phyloP scores from a whole-genome alignment of 2,113 vertebrate genomes.

The Cinclus mexicanus region DNA sequence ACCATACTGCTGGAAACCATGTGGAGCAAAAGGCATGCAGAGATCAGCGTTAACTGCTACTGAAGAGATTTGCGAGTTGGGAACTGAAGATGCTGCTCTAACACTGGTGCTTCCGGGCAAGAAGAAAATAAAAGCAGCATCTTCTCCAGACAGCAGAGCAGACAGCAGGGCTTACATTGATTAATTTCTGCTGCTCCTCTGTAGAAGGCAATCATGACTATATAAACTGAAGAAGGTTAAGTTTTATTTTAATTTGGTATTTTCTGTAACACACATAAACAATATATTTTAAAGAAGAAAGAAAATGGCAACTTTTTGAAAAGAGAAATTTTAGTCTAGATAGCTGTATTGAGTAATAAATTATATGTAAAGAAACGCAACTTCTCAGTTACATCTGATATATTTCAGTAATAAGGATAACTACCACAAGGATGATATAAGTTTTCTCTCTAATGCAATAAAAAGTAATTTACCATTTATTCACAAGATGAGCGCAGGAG shows the following conservation, averaged over 20 bases:
- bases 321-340: not conserved
- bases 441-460: not conserved
- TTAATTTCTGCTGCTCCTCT: not conserved
- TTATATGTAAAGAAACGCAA: not conserved
- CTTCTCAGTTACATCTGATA: not conserved
- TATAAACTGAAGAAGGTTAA: not conserved
- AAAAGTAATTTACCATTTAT: not conserved
- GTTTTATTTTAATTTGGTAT: not conserved
- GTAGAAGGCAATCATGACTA: not conserved
- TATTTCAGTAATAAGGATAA: not conserved
- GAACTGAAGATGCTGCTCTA: not conserved
- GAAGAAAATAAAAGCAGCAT: not conserved
- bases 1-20: not conserved
- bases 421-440: not conserved
- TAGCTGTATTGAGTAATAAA: not conserved
- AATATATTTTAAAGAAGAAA: not conserved
- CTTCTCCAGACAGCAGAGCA: not conserved
- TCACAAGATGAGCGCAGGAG: not conserved
- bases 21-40: not conserved
- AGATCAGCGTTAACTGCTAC: not conserved
- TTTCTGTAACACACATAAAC: not conserved
- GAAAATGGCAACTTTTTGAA: not conserved
- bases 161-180: accelerated
- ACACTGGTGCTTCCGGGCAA: not conserved
- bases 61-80: not conserved